These are phyloP conservation scores for Leptura quadrifasciata DNA, from an alignment of 2,888 invertebrate genomes.

Conservation along the genomic window DNA sequence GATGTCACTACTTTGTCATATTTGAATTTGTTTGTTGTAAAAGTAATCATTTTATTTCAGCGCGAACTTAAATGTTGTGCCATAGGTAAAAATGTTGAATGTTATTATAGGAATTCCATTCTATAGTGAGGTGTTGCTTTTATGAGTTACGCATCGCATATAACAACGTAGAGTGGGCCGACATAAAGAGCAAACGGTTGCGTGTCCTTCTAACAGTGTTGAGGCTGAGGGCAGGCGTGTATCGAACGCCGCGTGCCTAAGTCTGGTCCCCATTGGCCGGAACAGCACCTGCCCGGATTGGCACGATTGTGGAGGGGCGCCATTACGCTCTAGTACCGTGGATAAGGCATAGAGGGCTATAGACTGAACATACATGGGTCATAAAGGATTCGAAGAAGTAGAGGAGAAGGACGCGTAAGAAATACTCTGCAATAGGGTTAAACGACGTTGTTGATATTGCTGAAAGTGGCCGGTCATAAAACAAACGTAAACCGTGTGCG, in stretches of 20 bases:
- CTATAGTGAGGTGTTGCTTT: conserved; percentile 34
- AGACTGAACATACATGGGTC: conserved; percentile 90
- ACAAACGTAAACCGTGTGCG: conserved; percentile 66
- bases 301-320: conserved; percentile 73
- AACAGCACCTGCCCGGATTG: conserved; percentile 76
- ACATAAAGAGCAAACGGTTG: conserved; percentile 25
- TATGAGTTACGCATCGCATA: conserved; percentile 32
- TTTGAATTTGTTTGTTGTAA: conserved; percentile 8
- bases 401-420: conserved; percentile 78
- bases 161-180: conserved; percentile 28
- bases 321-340: conserved; percentile 77
- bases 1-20: conserved; percentile 51
- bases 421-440: conserved; percentile 72
- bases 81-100: conserved; percentile 5
- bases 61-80: conserved; percentile 5
- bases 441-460: conserved; percentile 69
- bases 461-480: conserved; percentile 70
- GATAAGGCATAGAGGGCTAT: conserved; percentile 88
- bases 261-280: conserved; percentile 72
- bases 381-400: conserved; percentile 88
- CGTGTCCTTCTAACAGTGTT: conserved; percentile 43
- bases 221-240: conserved; percentile 54
- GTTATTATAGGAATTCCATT: conserved; percentile 29
- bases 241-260: conserved; percentile 62
- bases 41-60: conserved; percentile 10